Evolutionary conservation across 2,888 invertebrate species (phyloP).

Genomic region (Mechanitis messenoides): DNA sequence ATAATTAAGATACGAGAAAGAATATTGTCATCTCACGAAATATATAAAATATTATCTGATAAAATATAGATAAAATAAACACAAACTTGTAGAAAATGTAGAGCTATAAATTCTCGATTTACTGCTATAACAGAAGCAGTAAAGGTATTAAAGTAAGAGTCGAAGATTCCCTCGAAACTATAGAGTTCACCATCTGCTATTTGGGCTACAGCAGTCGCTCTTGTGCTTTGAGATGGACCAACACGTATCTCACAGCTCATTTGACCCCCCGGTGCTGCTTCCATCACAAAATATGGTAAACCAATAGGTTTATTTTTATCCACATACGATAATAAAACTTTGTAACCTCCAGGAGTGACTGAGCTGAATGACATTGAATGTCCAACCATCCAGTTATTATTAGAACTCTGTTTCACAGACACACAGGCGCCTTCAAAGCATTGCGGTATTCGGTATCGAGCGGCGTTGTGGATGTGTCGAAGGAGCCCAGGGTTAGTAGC

Average conservation of each 20-base stretch:
- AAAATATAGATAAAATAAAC: not conserved
- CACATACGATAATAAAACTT: slow-evolving; percentile 56
- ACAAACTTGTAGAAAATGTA: slow-evolving; percentile 63
- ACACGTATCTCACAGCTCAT: slow-evolving; percentile 67
- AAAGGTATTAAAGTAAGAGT: slow-evolving; percentile 55
- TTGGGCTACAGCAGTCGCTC: slow-evolving; percentile 63
- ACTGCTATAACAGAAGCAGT: slow-evolving; percentile 67
- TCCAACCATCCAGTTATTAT: slow-evolving; percentile 59
- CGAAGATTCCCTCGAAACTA: slow-evolving; percentile 66
- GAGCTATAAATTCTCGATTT: slow-evolving; percentile 65
- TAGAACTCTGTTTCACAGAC: slow-evolving; percentile 56
- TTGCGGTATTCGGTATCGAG: slow-evolving; percentile 63
- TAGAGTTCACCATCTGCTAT: slow-evolving; percentile 60
- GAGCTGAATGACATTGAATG: slow-evolving; percentile 67
- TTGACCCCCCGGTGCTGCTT: slow-evolving; percentile 68
- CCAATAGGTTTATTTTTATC: slow-evolving; percentile 50
- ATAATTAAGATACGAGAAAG: no score
- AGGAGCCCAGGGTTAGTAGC: slow-evolving; percentile 60
- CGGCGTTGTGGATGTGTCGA: slow-evolving; percentile 64
- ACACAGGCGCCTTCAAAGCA: slow-evolving; percentile 68
- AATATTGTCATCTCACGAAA: no score
- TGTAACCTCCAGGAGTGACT: slow-evolving; percentile 69
- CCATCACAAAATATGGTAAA: slow-evolving; percentile 67
- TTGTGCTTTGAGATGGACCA: slow-evolving; percentile 50
- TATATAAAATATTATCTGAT: not conserved